Percentiles rank a stretch among this genome's conserved stretches.
These are phyloP conservation scores for Urosaurus nigricauda DNA, from an alignment of 2,797 vertebrate species.

Conservation along the genomic window DNA sequence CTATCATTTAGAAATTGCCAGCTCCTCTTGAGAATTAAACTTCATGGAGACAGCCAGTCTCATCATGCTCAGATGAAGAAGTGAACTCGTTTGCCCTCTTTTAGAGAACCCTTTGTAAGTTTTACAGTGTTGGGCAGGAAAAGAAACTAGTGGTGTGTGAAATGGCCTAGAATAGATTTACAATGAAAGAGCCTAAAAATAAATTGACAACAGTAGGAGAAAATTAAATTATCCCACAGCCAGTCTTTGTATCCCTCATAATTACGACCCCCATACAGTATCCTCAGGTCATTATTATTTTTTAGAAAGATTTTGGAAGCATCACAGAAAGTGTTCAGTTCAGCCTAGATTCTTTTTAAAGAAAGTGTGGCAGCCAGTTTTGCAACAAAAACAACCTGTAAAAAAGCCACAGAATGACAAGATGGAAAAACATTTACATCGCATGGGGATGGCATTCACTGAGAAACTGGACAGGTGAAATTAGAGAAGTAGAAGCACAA, in stretches of 20 bases:
- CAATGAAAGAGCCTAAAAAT: conserved; percentile 2
- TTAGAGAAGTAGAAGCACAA: neutral
- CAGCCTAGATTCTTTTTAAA: neutral
- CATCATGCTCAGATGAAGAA: conserved; percentile 13
- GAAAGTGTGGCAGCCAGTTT: neutral
- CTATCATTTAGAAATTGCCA: conserved; percentile 27
- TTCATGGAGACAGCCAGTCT: conserved; percentile 24
- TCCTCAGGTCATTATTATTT: neutral
- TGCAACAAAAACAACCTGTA: conserved; percentile 20
- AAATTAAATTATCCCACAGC: conserved; percentile 22
- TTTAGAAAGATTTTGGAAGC: neutral
- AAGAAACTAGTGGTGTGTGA: conserved; percentile 27
- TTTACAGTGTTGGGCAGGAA: conserved; percentile 36
- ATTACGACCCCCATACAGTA: neutral
- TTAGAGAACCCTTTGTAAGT: conserved; percentile 38
- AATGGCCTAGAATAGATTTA: conserved; percentile 24
- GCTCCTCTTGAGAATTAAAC: conserved; percentile 1
- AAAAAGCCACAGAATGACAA: conserved; percentile 20
- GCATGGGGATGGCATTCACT: conserved; percentile 28
- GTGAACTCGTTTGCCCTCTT: neutral
- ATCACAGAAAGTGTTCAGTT: conserved; percentile 21
- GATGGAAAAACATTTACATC: conserved; percentile 36
- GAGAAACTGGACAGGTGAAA: conserved; percentile 39
- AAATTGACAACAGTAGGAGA: conserved; percentile 39
- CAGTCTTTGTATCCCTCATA: conserved; percentile 19